A percentile compares a stretch with the other conserved stretches of the same genome.
Conservation (phyloP, 1,140 invertebrate genomes). For the Pseudomyrmex flavicornis region DNA sequence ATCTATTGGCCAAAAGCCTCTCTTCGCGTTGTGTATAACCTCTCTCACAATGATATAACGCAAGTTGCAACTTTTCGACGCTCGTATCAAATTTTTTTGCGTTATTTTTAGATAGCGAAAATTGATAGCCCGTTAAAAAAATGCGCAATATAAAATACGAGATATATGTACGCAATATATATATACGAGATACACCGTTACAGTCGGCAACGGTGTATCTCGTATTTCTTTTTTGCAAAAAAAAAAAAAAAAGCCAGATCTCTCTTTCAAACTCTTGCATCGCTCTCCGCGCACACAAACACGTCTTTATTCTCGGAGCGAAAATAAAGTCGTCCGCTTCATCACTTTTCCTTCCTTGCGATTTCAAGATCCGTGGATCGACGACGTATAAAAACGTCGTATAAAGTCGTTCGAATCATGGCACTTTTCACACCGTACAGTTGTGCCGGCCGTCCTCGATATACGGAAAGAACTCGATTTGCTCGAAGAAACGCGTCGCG, state of each 20-base stretch:
- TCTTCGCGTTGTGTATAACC: not conserved
- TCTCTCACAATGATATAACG: slow-evolving; percentile 31
- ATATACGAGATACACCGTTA: too few relatives aligned
- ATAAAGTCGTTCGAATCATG: slow-evolving; percentile 28
- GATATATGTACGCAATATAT: too few relatives aligned
- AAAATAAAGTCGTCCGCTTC: not conserved
- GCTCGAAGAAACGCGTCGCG: slow-evolving; percentile 44
- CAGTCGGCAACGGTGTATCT: not conserved
- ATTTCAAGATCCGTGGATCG: slow-evolving; percentile 21
- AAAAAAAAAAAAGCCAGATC: too few relatives aligned
- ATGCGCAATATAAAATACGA: slow-evolving; percentile 12
- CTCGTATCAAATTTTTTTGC: too few relatives aligned
- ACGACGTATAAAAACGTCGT: slow-evolving; percentile 27
- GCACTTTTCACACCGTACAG: slow-evolving; percentile 14
- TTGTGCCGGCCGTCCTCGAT: slow-evolving; percentile 15
- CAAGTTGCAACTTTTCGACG: slow-evolving; percentile 40
- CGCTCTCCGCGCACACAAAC: too few relatives aligned
- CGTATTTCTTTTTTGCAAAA: not conserved
- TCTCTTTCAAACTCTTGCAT: not conserved
- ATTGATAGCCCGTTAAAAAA: not conserved
- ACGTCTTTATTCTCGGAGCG: not conserved
- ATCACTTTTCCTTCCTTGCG: not conserved
- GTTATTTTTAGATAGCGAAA: not conserved
- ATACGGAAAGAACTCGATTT: slow-evolving; percentile 43
- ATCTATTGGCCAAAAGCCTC: slow-evolving; percentile 32